Evolutionary conservation across 1,140 invertebrate genomes (phyloP).

Genomic region (Thaumetopoea pityocampa): DNA sequence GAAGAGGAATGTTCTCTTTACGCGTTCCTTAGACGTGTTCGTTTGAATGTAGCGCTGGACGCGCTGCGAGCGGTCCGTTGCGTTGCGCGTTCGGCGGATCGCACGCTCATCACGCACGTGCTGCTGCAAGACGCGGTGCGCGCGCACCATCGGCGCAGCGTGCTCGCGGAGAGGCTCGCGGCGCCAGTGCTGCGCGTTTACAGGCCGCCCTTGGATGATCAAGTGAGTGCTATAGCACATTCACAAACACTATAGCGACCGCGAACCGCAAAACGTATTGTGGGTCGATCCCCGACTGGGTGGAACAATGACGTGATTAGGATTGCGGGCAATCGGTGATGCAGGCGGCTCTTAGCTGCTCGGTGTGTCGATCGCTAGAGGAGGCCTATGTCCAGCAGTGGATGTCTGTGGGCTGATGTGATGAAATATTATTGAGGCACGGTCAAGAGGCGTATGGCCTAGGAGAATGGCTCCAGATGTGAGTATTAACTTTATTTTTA

Average conservation of each 20-base stretch:
- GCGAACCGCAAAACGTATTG: too few relatives aligned
- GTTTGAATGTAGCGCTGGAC: constrained; percentile 48
- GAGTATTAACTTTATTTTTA: not conserved
- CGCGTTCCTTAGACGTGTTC: constrained; percentile 42
- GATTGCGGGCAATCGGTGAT: too few relatives aligned
- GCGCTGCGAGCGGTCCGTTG: constrained; percentile 48
- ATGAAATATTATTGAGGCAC: not conserved
- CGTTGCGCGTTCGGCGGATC: constrained; percentile 43
- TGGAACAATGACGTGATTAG: too few relatives aligned
- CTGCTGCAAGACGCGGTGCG: constrained; percentile 35
- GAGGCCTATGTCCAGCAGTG: too few relatives aligned
- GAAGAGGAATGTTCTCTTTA: constrained; percentile 47
- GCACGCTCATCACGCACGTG: constrained; percentile 24
- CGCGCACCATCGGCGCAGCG: constrained; percentile 28
- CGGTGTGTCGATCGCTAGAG: too few relatives aligned
- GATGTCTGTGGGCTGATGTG: too few relatives aligned
- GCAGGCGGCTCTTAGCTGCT: too few relatives aligned
- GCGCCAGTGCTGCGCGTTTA: constrained; percentile 37
- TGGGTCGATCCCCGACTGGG: too few relatives aligned
- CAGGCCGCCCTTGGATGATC: constrained; percentile 38
- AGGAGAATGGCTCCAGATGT: not conserved
- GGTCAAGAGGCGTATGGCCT: not conserved
- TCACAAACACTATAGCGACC: not conserved
- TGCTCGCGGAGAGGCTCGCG: constrained; percentile 10
- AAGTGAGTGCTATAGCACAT: constrained; percentile 24